Conservation (phyloP, 2,888 invertebrate genomes). For the Eretmocerus hayati region DNA sequence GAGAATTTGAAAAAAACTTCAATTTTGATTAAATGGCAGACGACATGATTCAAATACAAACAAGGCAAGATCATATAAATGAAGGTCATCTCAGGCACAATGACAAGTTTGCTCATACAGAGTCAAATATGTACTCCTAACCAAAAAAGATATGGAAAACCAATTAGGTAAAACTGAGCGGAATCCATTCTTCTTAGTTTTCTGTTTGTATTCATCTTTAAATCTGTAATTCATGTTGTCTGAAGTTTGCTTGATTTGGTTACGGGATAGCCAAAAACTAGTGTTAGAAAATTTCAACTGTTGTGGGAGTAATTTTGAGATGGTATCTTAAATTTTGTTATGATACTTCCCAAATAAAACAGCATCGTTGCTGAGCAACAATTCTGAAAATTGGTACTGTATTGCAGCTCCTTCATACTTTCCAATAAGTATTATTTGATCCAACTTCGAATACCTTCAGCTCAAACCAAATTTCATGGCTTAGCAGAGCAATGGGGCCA, state of each 20-base stretch:
- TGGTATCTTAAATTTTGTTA: slow-evolving; percentile 6
- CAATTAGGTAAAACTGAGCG: slow-evolving; percentile 15
- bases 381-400: too few species aligned
- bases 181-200: slow-evolving; percentile 17
- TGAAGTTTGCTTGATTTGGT: slow-evolving; percentile 7
- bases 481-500: too few species aligned
- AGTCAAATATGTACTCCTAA: slow-evolving; percentile 13
- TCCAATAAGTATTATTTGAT: too few species aligned
- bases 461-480: too few species aligned
- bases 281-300: slow-evolving; percentile 16
- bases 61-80: too few species aligned
- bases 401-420: too few species aligned
- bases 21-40: too few species aligned
- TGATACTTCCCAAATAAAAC: slow-evolving; percentile 11
- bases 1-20: too few species aligned
- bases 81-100: too few species aligned
- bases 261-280: slow-evolving; percentile 10
- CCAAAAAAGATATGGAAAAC: slow-evolving; percentile 18
- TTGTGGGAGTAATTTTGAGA: background rate
- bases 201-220: slow-evolving; percentile 16
- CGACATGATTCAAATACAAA: too few species aligned
- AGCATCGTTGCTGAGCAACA: slow-evolving; percentile 17
- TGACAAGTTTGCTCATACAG: too few species aligned
- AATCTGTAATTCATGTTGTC: slow-evolving; percentile 14
- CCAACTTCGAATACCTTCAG: too few species aligned